phyloP scores from a whole-genome alignment of 2,888 invertebrate genomes.

The Harpalus rubripes region DNA sequence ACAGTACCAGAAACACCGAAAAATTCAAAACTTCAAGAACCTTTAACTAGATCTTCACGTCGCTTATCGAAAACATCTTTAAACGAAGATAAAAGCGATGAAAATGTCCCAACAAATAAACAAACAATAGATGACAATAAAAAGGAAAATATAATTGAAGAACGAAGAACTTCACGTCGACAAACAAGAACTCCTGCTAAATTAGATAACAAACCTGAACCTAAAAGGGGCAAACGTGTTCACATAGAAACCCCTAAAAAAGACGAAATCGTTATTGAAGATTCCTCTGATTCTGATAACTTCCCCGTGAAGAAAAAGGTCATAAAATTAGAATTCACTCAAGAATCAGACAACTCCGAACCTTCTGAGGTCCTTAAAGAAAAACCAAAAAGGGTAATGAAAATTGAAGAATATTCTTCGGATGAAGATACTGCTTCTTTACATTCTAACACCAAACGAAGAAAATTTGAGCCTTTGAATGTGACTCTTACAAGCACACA shows the following conservation, averaged over 20 bases:
- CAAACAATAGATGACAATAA: neutral
- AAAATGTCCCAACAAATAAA: neutral
- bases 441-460: constrained; percentile 42
- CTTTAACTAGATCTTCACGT: neutral
- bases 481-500: constrained; percentile 31
- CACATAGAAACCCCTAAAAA: neutral
- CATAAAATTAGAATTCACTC: constrained; percentile 38
- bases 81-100: neutral
- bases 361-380: neutral
- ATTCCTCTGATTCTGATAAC: constrained; percentile 35
- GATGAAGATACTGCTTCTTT: constrained; percentile 22
- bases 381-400: constrained; percentile 66
- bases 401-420: constrained; percentile 67
- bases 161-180: neutral
- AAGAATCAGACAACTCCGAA: constrained; percentile 4
- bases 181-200: neutral
- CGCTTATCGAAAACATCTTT: neutral
- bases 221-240: neutral
- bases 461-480: constrained; percentile 56
- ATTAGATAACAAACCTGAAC: neutral
- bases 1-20: constrained; percentile 3
- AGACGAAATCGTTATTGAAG: constrained; percentile 34
- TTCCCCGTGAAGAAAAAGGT: constrained; percentile 36
- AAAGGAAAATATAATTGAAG: neutral
- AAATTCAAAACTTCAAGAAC: neutral